Percentiles rank a stretch among this genome's conserved stretches.
phyloP scores from a whole-genome alignment of 2,797 vertebrate genomes.

The Gastrophryne carolinensis region DNA sequence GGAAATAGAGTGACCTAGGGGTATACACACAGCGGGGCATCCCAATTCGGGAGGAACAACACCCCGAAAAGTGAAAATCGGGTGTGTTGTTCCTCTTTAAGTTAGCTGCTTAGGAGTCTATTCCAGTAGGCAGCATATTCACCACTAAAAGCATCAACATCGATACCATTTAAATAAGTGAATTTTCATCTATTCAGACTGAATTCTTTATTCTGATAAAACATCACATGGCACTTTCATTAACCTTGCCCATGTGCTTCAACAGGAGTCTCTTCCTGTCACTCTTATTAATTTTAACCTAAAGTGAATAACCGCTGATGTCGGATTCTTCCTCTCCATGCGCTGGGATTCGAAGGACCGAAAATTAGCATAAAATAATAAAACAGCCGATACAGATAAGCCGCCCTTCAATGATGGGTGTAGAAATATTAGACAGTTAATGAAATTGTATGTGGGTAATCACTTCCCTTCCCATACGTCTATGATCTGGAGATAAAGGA shows the following conservation, averaged over 20 bases:
- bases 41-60: too few relatives aligned
- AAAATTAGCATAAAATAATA: constrained; percentile 28
- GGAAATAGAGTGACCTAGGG: too few relatives aligned
- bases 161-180: constrained; percentile 19
- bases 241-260: constrained; percentile 26
- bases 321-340: constrained; percentile 15
- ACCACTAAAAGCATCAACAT: neutral
- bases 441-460: neutral
- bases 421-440: neutral
- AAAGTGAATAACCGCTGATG: constrained; percentile 10
- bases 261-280: neutral
- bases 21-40: too few relatives aligned
- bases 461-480: neutral
- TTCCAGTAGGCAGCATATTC: too few relatives aligned
- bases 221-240: constrained; percentile 23
- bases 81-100: too few relatives aligned
- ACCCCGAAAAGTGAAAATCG: too few relatives aligned
- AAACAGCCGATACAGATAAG: neutral
- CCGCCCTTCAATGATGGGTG: neutral
- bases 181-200: neutral
- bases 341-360: neutral
- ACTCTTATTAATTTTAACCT: constrained; percentile 25
- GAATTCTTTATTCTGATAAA: constrained; percentile 18
- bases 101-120: too few relatives aligned
- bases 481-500: too few relatives aligned